These are phyloP conservation scores for Syndactyla subalaris DNA, from an alignment of 2,797 vertebrate species.

Conservation along the genomic window DNA sequence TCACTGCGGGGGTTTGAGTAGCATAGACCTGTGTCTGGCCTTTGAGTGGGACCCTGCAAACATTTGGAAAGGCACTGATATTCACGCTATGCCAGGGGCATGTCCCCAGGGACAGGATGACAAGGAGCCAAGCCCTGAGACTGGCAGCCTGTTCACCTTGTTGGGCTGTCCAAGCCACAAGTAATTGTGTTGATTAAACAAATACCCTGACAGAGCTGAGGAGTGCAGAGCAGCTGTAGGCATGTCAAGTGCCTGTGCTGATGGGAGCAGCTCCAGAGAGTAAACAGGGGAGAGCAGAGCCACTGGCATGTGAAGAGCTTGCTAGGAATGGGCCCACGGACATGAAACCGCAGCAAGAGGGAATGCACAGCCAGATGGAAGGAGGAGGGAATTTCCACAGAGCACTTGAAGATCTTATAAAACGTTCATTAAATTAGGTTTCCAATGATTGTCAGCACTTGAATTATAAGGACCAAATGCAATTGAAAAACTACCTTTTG, in stretches of 20 bases:
- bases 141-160: not conserved
- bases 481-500: slow-evolving; percentile 48
- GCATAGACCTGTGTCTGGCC: not conserved
- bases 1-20: accelerated
- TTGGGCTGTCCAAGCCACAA: not conserved
- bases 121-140: not conserved
- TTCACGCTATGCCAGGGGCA: not conserved
- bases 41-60: not conserved
- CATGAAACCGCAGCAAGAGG: not conserved
- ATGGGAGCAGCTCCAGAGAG: slow-evolving; percentile 36
- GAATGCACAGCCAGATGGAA: not conserved
- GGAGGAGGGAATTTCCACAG: slow-evolving; percentile 38
- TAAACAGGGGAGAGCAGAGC: slow-evolving; percentile 9
- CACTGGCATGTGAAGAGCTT: slow-evolving; percentile 17
- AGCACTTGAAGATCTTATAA: slow-evolving; percentile 12
- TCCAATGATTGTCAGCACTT: slow-evolving; percentile 16
- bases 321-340: slow-evolving; percentile 18
- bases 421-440: slow-evolving; percentile 40
- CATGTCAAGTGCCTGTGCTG: not conserved
- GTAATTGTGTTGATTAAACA: slow-evolving; percentile 1
- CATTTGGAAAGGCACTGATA: not conserved
- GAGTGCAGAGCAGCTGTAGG: slow-evolving; percentile 13
- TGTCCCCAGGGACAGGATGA: not conserved
- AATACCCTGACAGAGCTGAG: not conserved
- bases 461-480: slow-evolving; percentile 40